phyloP scores from a whole-genome alignment of 2,113 vertebrate genomes.

The Charadrius vociferus region DNA sequence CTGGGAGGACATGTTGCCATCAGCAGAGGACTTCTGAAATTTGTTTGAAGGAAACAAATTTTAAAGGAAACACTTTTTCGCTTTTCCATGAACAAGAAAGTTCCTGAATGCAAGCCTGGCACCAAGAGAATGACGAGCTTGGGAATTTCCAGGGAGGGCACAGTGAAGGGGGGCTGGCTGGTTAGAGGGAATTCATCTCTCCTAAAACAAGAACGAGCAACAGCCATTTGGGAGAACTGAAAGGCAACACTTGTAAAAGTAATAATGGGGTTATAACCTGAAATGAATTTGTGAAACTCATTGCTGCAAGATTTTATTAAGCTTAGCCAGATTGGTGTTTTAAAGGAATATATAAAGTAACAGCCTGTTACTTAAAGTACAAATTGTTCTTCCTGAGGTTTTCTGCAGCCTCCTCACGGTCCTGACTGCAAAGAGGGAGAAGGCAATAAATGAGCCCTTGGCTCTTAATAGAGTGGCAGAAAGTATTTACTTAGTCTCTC shows the following conservation, averaged over 20 bases:
- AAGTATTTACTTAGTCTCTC: neutral
- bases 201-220: neutral
- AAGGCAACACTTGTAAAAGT: slow-evolving; percentile 4
- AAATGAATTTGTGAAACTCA: slow-evolving; percentile 8
- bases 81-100: neutral
- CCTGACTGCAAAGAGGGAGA: neutral
- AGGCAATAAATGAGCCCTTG: neutral
- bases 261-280: neutral
- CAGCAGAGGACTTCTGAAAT: neutral
- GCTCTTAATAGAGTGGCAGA: neutral
- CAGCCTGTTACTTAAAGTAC: neutral
- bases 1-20: neutral
- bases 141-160: neutral
- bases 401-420: neutral
- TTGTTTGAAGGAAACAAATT: no score
- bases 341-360: slow-evolving; percentile 2
- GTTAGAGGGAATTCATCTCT: neutral
- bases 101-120: neutral
- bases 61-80: neutral
- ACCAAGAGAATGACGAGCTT: fast-evolving
- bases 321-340: neutral
- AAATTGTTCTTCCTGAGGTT: neutral
- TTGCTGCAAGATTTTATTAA: neutral
- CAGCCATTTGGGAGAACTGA: neutral
- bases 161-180: neutral